Percentiles rank a stretch among this genome's conserved stretches.
These are phyloP conservation scores for Cremastobaeus sp. DNA, from an alignment of 2,888 invertebrate species.

Conservation along the genomic window DNA sequence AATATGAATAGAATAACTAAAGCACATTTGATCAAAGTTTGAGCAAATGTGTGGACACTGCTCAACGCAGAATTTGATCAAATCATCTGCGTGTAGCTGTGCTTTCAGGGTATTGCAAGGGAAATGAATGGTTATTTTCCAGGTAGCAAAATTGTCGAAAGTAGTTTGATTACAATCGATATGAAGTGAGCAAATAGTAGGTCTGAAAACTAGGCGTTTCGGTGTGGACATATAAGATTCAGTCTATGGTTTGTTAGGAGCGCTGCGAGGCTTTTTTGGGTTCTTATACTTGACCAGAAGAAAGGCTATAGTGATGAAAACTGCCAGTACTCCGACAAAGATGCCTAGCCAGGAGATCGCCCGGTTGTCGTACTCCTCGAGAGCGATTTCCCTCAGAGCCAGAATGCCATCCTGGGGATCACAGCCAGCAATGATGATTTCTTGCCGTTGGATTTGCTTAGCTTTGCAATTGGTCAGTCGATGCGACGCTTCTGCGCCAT, in stretches of 20 bases:
- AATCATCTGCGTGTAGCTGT: no score
- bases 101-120: no score
- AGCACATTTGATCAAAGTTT: no score
- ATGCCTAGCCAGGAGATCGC: conserved; percentile 80
- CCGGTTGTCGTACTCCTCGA: conserved; percentile 75
- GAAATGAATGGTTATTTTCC: no score
- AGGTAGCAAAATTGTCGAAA: no score
- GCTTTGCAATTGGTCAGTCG: conserved; percentile 73
- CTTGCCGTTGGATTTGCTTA: conserved; percentile 88
- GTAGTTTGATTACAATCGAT: no score
- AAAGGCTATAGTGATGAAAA: conserved; percentile 82
- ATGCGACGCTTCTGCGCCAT: conserved; percentile 66
- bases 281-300: conserved; percentile 79
- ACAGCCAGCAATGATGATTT: conserved; percentile 90
- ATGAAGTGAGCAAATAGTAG: no score
- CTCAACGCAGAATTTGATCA: no score
- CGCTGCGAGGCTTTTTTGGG: conserved; percentile 80
- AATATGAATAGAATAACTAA: no score
- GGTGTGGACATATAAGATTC: no score
- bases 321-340: conserved; percentile 81
- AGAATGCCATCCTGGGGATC: conserved; percentile 87
- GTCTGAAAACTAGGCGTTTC: no score
- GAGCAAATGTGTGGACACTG: no score
- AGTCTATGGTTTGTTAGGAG: conserved; percentile 83
- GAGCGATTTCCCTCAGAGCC: conserved; percentile 79